Evolutionary conservation across 2,797 vertebrate species (phyloP), one percentile per base, ranked within the genome.

Genomic region (Thaleichthys pacificus): DNA sequence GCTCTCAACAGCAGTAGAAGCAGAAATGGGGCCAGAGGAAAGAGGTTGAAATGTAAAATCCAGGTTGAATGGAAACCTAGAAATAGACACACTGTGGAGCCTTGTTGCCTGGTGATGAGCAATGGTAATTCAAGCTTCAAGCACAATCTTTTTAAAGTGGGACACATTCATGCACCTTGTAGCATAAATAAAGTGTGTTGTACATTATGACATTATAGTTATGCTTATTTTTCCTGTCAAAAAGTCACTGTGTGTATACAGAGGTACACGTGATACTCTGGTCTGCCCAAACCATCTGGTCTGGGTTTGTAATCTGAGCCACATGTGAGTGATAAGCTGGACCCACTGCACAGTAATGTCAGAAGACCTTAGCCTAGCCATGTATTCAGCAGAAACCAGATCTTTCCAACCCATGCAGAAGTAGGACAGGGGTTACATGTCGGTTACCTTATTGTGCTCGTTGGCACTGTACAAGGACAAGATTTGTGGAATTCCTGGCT

Each of bases 41-140:
- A 61, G 30, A 60, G 62, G 61, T 73, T 56, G 68, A 61, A 65
- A 75, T 63, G 71, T 72, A 69, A 83, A 71, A 69, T 74, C 49
- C 72, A 74, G 58, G 57, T 61, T 72, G 67, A 77, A 72, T 38
- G 32, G 54, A 68, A 60, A 62, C 22, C 65, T 69, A 71, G 77
- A 77, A 78, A 78, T 72, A 67, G 78, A 54, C 8, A 71, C 21
- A 24, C 63, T 19, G 68, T 21, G 21, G 14, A 24, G 42, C 69
- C 28, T 70, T 56, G 68, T 80, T 84, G 72, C 73, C 65, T 72
- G 69, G 76, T 19, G 63, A 78, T 82, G 67, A 68, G 32, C 14
- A 32, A 35, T 62, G 65, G 75, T 72, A 69, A 75, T 66, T 71
- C 67, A 69, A 77, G 66, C 78, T 58, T 61, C 63, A 58, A 62